Evolutionary conservation across 2,888 invertebrate species (phyloP).

Genomic region (Athalia circularis): DNA sequence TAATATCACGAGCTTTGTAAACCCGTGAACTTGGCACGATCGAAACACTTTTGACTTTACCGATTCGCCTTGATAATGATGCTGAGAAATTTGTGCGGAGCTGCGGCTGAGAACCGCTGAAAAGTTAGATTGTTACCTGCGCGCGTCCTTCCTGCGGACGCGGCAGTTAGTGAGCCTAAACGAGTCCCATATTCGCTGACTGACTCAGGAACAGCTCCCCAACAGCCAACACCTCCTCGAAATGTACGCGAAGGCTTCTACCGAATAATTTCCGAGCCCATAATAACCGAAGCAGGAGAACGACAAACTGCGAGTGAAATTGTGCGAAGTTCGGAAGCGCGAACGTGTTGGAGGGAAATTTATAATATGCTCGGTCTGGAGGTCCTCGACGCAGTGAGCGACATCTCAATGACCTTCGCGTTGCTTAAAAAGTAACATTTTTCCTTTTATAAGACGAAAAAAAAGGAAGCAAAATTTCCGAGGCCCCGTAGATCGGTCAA

Average conservation of each 20-base stretch:
- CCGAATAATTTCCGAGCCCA: slow-evolving; percentile 6
- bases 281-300: too few species aligned
- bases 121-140: slow-evolving; percentile 55
- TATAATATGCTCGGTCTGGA: too few species aligned
- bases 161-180: slow-evolving; percentile 55
- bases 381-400: too few species aligned
- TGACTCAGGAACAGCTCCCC: slow-evolving; percentile 41
- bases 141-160: slow-evolving; percentile 56
- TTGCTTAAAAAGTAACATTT: too few species aligned
- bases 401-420: too few species aligned
- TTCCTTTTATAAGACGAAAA: background rate
- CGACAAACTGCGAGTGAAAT: too few species aligned
- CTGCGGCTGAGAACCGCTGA: slow-evolving; percentile 52
- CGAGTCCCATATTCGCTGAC: slow-evolving; percentile 52
- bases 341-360: too few species aligned
- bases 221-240: slow-evolving; percentile 12
- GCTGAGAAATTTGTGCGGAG: background rate
- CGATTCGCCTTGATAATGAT: too few species aligned
- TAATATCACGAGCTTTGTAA: too few species aligned
- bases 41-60: too few species aligned
- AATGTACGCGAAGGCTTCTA: background rate
- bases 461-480: slow-evolving; percentile 9
- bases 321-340: too few species aligned
- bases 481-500: slow-evolving; percentile 35
- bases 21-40: too few species aligned